Percentiles rank a stretch among this genome's conserved stretches.
Conservation (phyloP, 2,113 vertebrate species). For the Polyodon spathula region DNA sequence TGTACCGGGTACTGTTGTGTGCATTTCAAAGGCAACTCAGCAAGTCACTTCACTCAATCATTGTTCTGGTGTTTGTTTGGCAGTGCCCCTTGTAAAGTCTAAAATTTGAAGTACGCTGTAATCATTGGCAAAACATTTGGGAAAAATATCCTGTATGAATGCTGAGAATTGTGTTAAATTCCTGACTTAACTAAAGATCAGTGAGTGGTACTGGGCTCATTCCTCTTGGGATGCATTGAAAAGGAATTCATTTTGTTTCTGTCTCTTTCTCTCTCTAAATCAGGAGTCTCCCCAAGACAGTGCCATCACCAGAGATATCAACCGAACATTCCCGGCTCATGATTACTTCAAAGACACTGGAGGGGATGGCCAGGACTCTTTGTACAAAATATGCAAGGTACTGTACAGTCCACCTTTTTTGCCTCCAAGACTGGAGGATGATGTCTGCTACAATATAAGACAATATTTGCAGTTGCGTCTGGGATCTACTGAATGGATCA, state of each 20-base stretch:
- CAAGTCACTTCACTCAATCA: background rate
- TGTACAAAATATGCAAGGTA: conserved; percentile 99
- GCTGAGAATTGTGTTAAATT: too few species aligned
- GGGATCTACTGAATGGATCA: too few species aligned
- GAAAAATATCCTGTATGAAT: too few species aligned
- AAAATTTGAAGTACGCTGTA: too few species aligned
- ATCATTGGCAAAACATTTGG: too few species aligned
- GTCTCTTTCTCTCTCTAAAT: conserved; percentile 8
- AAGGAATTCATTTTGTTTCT: background rate
- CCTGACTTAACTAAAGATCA: background rate
- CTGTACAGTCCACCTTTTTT: background rate
- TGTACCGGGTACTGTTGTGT: background rate
- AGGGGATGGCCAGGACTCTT: conserved; percentile 93
- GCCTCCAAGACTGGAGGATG: too few species aligned
- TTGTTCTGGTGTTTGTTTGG: background rate
- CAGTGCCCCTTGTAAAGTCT: background rate
- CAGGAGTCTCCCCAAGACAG: conserved; percentile 97
- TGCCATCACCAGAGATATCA: conserved; percentile 96
- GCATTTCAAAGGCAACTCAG: background rate
- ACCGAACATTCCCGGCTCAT: conserved; percentile 95
- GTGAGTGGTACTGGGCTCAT: background rate
- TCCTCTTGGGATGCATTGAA: background rate
- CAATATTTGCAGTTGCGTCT: too few species aligned
- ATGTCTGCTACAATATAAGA: too few species aligned
- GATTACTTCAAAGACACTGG: conserved; percentile 98